Conservation (phyloP, 2,113 vertebrate genomes). For the Phrynosoma platyrhinos region DNA sequence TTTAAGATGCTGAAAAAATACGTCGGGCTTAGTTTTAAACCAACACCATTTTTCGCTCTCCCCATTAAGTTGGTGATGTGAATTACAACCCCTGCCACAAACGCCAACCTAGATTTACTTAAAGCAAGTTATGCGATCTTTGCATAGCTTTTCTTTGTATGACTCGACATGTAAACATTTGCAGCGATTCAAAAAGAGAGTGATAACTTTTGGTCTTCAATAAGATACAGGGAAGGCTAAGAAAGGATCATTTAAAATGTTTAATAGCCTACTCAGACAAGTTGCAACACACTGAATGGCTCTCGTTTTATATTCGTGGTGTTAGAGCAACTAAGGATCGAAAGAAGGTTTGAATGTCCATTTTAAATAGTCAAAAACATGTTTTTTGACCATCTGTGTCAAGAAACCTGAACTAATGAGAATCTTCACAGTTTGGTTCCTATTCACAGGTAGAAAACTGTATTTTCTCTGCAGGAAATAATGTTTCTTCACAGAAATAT, state of each 20-base stretch:
- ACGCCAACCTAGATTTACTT: background rate
- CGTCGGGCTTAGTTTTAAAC: background rate
- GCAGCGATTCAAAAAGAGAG: background rate
- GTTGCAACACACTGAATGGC: background rate
- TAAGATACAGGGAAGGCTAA: background rate
- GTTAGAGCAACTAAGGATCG: background rate
- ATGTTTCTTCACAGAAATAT: no score
- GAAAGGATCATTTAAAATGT: background rate
- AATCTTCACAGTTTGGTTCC: no score
- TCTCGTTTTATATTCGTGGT: background rate
- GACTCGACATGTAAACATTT: background rate
- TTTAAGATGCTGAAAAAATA: conserved; percentile 7
- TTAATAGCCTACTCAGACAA: background rate
- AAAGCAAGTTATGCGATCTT: background rate
- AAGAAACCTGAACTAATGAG: no score
- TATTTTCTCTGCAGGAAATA: no score
- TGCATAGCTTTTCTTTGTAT: background rate
- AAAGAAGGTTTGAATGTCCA: no score
- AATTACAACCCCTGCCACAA: background rate
- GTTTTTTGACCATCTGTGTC: no score
- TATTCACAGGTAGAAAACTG: no score
- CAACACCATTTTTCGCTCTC: background rate
- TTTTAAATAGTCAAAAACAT: no score
- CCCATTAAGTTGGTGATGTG: background rate
- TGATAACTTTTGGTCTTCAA: background rate